These are phyloP conservation scores for Lophura nycthemera DNA, from an alignment of 2,113 vertebrate species.

Conservation along the genomic window DNA sequence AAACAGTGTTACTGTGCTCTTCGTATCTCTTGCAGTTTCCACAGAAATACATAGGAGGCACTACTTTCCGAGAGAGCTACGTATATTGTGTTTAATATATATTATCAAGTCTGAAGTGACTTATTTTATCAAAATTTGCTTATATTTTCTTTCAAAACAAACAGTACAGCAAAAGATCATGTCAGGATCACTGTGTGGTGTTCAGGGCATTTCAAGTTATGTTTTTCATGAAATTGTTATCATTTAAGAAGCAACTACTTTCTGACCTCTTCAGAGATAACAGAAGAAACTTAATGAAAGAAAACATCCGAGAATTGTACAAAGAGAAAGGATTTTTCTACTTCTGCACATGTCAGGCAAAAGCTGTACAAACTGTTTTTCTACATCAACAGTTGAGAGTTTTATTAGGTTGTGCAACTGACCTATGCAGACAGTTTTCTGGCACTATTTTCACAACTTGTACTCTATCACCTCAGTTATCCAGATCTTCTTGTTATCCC, in stretches of 20 bases:
- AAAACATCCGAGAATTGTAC: constrained; percentile 41
- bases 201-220: background rate
- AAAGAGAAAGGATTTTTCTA: background rate
- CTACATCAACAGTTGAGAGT: background rate
- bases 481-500: constrained; percentile 36
- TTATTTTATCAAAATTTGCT: background rate
- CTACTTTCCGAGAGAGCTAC: too few relatives aligned
- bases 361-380: constrained; percentile 29
- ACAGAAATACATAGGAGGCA: too few relatives aligned
- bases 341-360: background rate
- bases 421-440: constrained; percentile 17
- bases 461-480: constrained; percentile 48
- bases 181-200: background rate
- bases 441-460: background rate
- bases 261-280: constrained; percentile 31
- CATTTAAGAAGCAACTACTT: constrained; percentile 22
- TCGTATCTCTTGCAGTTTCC: too few relatives aligned
- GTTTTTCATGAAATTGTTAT: background rate
- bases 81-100: background rate
- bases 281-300: constrained; percentile 18
- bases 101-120: background rate
- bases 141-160: constrained; percentile 17
- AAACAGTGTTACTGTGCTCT: too few relatives aligned
- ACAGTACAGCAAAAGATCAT: background rate
- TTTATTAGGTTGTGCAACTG: constrained; percentile 54